These are phyloP conservation scores for Cetoscarus ocellatus DNA, from an alignment of 2,797 vertebrate species.

Conservation along the genomic window DNA sequence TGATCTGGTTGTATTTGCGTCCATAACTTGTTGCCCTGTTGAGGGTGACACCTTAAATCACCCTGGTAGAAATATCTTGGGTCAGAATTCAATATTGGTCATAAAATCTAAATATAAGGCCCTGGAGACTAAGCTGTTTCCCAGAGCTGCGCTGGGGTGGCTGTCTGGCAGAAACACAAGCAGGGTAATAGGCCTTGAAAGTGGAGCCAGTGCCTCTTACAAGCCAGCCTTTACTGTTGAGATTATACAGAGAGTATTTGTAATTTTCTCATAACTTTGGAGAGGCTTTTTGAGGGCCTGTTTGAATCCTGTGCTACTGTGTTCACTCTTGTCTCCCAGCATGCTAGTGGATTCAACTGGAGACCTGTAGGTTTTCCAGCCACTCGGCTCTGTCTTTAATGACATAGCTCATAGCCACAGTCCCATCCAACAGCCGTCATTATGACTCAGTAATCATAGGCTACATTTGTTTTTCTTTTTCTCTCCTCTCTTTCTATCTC, in stretches of 20 bases:
- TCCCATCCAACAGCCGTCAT: slow-evolving; percentile 70
- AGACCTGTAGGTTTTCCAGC: slow-evolving; percentile 66
- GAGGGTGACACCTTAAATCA: slow-evolving; percentile 69
- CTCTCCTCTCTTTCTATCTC: slow-evolving; percentile 45
- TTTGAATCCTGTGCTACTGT: slow-evolving; percentile 16
- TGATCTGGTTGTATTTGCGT: slow-evolving; percentile 49
- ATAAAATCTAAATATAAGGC: slow-evolving; percentile 84
- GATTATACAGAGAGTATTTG: slow-evolving; percentile 42
- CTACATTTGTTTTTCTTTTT: slow-evolving; percentile 74
- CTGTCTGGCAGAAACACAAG: slow-evolving; percentile 56
- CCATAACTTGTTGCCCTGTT: slow-evolving; percentile 46
- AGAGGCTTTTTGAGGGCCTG: slow-evolving; percentile 24
- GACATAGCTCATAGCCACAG: slow-evolving; percentile 73
- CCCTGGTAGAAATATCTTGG: slow-evolving; percentile 64
- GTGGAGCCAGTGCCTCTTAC: slow-evolving; percentile 27
- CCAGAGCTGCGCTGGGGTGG: slow-evolving; percentile 52
- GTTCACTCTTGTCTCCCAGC: slow-evolving; percentile 38
- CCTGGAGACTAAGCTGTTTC: slow-evolving; percentile 63
- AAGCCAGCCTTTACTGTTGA: slow-evolving; percentile 32
- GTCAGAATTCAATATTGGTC: slow-evolving; percentile 82
- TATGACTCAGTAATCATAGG: slow-evolving; percentile 81
- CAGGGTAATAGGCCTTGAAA: slow-evolving; percentile 45
- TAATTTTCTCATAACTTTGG: slow-evolving; percentile 36
- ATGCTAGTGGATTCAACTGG: slow-evolving; percentile 62
- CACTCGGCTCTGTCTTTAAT: slow-evolving; percentile 67